phyloP scores from a whole-genome alignment of 2,113 vertebrate genomes.

The Strix aluco region DNA sequence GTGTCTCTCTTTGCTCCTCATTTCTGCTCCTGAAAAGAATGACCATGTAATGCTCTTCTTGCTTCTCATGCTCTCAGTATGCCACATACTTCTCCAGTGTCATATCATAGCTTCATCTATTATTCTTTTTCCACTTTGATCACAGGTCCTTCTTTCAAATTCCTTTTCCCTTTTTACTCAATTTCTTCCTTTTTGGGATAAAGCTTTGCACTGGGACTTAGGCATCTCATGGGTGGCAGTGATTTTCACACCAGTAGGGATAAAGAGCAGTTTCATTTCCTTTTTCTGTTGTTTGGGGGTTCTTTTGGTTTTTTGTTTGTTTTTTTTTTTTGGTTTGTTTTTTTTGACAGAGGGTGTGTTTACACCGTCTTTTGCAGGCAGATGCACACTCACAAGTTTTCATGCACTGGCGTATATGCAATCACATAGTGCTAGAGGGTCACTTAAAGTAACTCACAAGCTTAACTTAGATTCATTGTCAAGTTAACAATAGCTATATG shows the following conservation, averaged over 20 bases:
- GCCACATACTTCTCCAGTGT: background rate
- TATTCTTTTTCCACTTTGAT: background rate
- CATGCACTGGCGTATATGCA: background rate
- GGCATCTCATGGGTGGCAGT: background rate
- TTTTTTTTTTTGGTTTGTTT: background rate
- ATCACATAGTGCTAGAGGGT: background rate
- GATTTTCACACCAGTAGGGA: background rate
- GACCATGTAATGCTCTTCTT: background rate
- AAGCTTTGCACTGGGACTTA: background rate
- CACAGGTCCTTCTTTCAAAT: background rate
- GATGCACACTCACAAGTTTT: background rate
- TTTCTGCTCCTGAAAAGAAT: background rate
- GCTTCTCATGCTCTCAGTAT: background rate
- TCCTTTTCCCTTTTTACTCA: fast-evolving
- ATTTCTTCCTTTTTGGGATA: background rate
- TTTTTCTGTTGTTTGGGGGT: background rate
- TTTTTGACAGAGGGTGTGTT: background rate
- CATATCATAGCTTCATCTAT: background rate
- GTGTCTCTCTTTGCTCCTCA: background rate
- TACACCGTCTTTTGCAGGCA: background rate
- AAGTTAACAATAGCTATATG: background rate
- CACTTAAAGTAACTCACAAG: background rate
- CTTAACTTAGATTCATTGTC: background rate
- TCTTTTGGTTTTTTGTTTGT: background rate
- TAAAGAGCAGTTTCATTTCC: background rate